Percentiles rank a stretch among this genome's conserved stretches.
Evolutionary conservation across 1,140 invertebrate genomes (phyloP).

Genomic region (Bilobella aurantiaca): DNA sequence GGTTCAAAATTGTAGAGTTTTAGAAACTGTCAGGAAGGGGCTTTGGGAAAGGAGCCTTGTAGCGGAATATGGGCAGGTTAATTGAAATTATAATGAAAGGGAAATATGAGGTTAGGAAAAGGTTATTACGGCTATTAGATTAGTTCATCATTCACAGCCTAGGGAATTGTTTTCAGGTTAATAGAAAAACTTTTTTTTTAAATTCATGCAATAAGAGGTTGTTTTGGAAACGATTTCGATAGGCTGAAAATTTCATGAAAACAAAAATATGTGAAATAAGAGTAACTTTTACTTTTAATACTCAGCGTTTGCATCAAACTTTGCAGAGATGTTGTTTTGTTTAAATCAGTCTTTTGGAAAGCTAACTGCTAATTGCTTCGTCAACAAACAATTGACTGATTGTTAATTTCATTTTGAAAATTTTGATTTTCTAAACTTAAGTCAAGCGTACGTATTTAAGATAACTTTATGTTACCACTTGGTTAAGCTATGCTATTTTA

Average conservation of each 20-base stretch:
- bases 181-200: too few species aligned
- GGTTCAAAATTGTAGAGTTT: background rate
- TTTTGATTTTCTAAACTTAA: background rate
- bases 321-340: too few species aligned
- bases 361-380: too few species aligned
- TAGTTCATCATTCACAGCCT: background rate
- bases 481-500: background rate
- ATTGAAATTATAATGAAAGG: background rate
- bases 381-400: too few species aligned
- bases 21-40: background rate
- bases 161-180: background rate
- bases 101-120: background rate
- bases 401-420: background rate
- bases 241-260: background rate
- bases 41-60: too few species aligned
- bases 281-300: too few species aligned
- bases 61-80: background rate
- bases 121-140: background rate
- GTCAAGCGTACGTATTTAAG: background rate
- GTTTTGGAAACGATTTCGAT: background rate
- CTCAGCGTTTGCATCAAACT: too few species aligned
- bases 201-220: background rate
- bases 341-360: too few species aligned
- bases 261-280: too few species aligned
- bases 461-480: background rate